These are phyloP conservation scores for Trissonchulus sp. DNA, from an alignment of 2,888 invertebrate species.

Conservation along the genomic window DNA sequence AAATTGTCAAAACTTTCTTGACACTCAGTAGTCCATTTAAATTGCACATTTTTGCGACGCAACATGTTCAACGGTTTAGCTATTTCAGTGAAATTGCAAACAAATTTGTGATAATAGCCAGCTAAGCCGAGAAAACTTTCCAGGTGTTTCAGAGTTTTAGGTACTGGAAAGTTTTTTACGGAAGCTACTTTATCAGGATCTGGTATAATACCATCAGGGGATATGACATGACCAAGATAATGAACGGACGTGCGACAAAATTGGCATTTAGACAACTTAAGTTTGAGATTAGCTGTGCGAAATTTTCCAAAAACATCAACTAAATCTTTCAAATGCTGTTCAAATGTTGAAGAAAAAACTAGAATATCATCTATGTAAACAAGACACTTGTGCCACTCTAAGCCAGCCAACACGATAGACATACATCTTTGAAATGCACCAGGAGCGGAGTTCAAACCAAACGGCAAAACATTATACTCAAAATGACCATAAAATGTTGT, in stretches of 20 bases:
- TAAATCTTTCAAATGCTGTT: slow-evolving; percentile 33
- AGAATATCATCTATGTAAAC: slow-evolving; percentile 37
- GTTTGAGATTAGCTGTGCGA: slow-evolving; percentile 30
- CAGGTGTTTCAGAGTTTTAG: slow-evolving; percentile 34
- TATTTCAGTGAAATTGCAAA: slow-evolving; percentile 35
- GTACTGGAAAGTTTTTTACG: slow-evolving; percentile 35
- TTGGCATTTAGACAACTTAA: slow-evolving; percentile 37
- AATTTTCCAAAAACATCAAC: slow-evolving; percentile 34
- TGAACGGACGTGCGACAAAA: slow-evolving; percentile 16
- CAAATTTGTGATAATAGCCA: slow-evolving; percentile 33
- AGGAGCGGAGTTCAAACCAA: slow-evolving; percentile 14
- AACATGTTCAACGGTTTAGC: slow-evolving; percentile 37
- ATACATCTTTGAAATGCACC: slow-evolving; percentile 9
- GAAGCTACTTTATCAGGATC: slow-evolving; percentile 30
- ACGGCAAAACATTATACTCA: slow-evolving; percentile 30
- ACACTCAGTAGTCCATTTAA: slow-evolving; percentile 35
- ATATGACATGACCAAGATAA: slow-evolving; percentile 36
- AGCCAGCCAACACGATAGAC: not conserved
- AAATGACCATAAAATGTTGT: slow-evolving; percentile 31
- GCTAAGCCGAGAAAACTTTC: slow-evolving; percentile 38
- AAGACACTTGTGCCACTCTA: slow-evolving; percentile 13
- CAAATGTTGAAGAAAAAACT: slow-evolving; percentile 32
- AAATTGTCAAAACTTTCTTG: slow-evolving; percentile 33
- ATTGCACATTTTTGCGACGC: slow-evolving; percentile 35
- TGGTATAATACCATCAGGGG: slow-evolving; percentile 29